A percentile compares a stretch with the other conserved stretches of the same genome.
Conservation (phyloP, 2,797 vertebrate genomes). For the Mallotus villosus region DNA sequence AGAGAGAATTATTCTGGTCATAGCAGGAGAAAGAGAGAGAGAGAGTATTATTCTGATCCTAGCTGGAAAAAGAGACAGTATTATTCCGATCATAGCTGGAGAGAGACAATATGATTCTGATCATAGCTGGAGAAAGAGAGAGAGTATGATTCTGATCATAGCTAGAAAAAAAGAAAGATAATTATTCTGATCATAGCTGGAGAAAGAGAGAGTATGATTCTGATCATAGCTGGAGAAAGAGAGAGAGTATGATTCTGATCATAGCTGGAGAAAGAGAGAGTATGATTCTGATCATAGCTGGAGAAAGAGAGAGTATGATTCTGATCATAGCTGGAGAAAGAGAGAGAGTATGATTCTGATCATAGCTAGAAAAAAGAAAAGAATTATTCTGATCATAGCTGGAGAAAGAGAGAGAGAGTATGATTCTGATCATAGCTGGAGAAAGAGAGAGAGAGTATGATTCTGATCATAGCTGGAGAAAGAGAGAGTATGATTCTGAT, state of each 20-base stretch:
- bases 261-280: background rate
- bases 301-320: too few relatives aligned
- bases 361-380: background rate
- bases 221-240: too few relatives aligned
- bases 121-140: too few relatives aligned
- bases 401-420: too few relatives aligned
- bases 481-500: slow-evolving; percentile 1
- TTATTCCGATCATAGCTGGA: too few relatives aligned
- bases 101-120: too few relatives aligned
- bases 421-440: too few relatives aligned
- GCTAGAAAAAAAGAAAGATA: background rate
- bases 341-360: background rate
- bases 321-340: too few relatives aligned
- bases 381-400: too few relatives aligned
- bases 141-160: background rate
- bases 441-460: background rate
- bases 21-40: too few relatives aligned
- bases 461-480: background rate
- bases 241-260: background rate
- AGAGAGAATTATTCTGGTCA: background rate
- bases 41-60: background rate
- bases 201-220: too few relatives aligned
- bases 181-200: too few relatives aligned
- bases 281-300: background rate
- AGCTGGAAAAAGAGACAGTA: background rate